Conservation (phyloP, 2,797 vertebrate species). For the Neosalanx taihuensis region DNA sequence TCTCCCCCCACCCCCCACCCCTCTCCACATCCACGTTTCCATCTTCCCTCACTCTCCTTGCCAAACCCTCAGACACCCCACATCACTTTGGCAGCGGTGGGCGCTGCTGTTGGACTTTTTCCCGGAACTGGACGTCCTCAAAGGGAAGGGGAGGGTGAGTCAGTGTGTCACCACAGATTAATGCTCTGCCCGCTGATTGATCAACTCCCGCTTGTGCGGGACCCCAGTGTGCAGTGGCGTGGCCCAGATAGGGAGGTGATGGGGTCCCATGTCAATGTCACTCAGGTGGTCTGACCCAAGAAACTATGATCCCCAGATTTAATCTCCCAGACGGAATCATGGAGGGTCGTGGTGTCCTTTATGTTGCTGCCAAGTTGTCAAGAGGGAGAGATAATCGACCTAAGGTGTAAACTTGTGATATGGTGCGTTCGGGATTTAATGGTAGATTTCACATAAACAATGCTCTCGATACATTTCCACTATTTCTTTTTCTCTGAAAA, state of each 20-base stretch:
- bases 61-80: slow-evolving; percentile 59
- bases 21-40: slow-evolving; percentile 28
- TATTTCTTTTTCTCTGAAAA: slow-evolving; percentile 2
- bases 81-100: slow-evolving; percentile 63
- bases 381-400: slow-evolving; percentile 61
- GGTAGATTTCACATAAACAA: slow-evolving; percentile 46
- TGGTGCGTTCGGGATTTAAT: slow-evolving; percentile 47
- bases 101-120: slow-evolving; percentile 65
- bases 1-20: slow-evolving; percentile 42
- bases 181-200: slow-evolving; percentile 72
- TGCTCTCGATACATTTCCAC: slow-evolving; percentile 28
- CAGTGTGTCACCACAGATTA: slow-evolving; percentile 74
- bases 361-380: slow-evolving; percentile 29
- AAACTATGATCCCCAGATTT: slow-evolving; percentile 57
- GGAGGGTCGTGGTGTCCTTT: slow-evolving; percentile 17
- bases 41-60: slow-evolving; percentile 48
- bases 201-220: slow-evolving; percentile 68
- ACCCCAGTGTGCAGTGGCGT: slow-evolving; percentile 56
- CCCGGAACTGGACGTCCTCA: slow-evolving; percentile 68
- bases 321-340: slow-evolving; percentile 53
- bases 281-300: slow-evolving; percentile 56
- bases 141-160: slow-evolving; percentile 64
- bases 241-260: slow-evolving; percentile 68
- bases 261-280: slow-evolving; percentile 60
- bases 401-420: slow-evolving; percentile 60